phyloP scores from a whole-genome alignment of 2,888 invertebrate species.

The Rhaphigaster nebulosa region DNA sequence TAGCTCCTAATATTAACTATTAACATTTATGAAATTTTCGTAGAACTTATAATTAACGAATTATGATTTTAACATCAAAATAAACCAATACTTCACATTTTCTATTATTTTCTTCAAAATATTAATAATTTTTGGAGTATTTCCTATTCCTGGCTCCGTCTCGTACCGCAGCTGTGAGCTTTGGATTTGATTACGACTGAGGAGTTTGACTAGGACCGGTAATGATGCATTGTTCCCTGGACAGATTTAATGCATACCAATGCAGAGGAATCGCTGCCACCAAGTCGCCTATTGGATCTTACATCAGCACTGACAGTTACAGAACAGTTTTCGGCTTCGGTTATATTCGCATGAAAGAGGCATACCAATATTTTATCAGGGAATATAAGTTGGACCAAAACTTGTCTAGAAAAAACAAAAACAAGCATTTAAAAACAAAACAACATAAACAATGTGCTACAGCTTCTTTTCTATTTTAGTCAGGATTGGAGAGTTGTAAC shows the following conservation, averaged over 20 bases:
- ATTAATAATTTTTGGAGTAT: background rate
- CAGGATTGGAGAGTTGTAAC: too few species aligned
- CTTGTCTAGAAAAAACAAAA: background rate
- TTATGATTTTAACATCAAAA: too few species aligned
- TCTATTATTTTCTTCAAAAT: background rate
- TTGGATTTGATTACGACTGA: background rate
- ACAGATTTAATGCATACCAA: slow-evolving; percentile 30
- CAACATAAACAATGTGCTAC: too few species aligned
- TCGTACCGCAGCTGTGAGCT: background rate
- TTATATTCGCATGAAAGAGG: background rate
- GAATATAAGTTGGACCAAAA: background rate
- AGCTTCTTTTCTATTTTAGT: too few species aligned
- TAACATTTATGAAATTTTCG: too few species aligned
- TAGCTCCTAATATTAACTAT: too few species aligned
- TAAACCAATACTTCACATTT: too few species aligned
- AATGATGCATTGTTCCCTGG: background rate
- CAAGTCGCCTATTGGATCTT: too few species aligned
- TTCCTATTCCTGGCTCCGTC: background rate
- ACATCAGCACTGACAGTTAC: background rate
- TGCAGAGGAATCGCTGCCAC: background rate
- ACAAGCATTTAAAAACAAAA: background rate
- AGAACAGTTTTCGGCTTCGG: background rate
- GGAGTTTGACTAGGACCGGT: background rate
- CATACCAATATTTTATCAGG: background rate
- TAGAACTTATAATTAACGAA: too few species aligned